Base-by-base conservation (phyloP, 2,113 vertebrate genomes). In the Microtus pennsylvanicus region DNA sequence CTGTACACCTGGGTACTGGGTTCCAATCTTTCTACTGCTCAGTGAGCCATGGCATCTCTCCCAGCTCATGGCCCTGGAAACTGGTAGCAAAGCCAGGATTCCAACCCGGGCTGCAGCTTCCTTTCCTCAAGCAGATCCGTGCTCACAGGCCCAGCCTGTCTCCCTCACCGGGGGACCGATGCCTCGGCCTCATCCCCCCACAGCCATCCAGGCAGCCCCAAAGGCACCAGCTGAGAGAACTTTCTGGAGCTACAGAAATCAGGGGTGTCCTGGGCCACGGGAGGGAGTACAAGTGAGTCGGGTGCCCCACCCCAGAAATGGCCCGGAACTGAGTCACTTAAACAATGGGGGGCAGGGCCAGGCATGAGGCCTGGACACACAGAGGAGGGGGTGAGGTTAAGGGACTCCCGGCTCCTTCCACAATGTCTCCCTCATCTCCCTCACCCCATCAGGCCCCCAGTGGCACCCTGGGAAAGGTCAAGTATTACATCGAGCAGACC, bases 381-480 rank as follows among this genome's bases (percentile, higher is more conserved):
- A 70, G 67, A 50, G 16, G 14, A 22, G 11, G 50, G 61, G 9
- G 0, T 17, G 72, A 50, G 42, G 21, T 11, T 2, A 4, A 35
- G 30, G 47, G 50, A 0, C 19, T 5, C 72, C 65, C 38, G 6
- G 70, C 12, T 26, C 24, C 21, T 47, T 14, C 38, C 0, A 3
- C 28, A 38, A 4, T 3, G 8, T 21, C 76, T 74, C 30, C 1
- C 38, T 38, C 24, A 17, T 45, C 78, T 47, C 50, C 80, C 83
- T 1, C 28, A 33, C 45, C 85, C 22, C 2, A 21, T 77, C 61
- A 45, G 33, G 42, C 81, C 35, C 75, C 4, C 0, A 76, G 75
- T 1, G 42, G 33, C 7, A 55, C 94, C 5, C 0, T 12, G 5
- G 16, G 81, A 98, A 98, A 98, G 98, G 98, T 98, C 98, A 98